Evolutionary conservation across 2,113 vertebrate genomes (phyloP).

Genomic region (Capreolus pygargus): DNA sequence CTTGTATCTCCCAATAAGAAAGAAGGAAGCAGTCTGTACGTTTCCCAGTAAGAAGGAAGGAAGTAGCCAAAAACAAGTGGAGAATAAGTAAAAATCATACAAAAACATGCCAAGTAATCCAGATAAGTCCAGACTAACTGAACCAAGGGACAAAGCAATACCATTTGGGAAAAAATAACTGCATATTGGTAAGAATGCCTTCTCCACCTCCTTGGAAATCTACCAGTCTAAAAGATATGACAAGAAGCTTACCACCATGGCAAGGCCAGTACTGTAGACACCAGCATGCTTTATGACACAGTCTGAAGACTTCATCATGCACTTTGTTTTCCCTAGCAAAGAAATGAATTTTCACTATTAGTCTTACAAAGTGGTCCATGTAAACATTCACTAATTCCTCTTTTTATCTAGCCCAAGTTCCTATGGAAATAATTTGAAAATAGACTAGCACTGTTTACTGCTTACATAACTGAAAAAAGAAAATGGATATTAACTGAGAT

Average conservation of each 20-base stretch:
- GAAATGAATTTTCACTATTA: constrained; percentile 14
- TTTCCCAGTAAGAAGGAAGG: background rate
- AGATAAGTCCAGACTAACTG: background rate
- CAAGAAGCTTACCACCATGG: constrained; percentile 94
- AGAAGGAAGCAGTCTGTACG: background rate
- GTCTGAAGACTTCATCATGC: constrained; percentile 99
- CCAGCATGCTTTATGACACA: constrained; percentile 97
- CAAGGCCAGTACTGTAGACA: constrained; percentile 94
- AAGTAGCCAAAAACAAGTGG: background rate
- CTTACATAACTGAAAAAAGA: background rate
- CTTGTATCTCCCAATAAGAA: background rate
- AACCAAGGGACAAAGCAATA: background rate
- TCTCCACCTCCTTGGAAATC: background rate
- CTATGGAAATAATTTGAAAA: background rate
- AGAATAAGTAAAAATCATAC: background rate
- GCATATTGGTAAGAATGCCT: background rate
- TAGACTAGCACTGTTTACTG: background rate
- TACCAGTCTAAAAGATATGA: background rate
- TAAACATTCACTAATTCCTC: background rate
- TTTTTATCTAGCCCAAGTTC: background rate
- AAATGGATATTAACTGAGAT: background rate
- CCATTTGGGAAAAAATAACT: background rate
- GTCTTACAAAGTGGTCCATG: background rate
- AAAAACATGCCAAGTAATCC: background rate
- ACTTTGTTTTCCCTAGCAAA: constrained; percentile 95